Conservation (phyloP, 2,797 vertebrate species). For the Melanotaenia trifasciata region DNA sequence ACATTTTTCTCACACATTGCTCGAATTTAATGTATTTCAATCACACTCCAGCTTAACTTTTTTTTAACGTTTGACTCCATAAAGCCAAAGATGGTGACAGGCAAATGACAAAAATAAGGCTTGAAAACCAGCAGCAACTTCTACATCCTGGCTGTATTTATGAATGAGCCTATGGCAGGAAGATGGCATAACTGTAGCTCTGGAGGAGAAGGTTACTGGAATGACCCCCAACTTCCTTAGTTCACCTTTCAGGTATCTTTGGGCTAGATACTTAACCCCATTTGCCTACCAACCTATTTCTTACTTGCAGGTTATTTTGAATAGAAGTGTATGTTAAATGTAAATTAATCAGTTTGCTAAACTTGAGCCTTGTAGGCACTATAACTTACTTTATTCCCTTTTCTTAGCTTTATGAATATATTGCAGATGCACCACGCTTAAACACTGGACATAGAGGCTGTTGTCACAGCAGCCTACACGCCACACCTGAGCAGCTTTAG, state of each 20-base stretch:
- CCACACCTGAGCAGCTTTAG: slow-evolving; percentile 52
- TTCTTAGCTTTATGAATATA: neutral
- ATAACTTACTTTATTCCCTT: too few relatives aligned
- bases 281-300: too few relatives aligned
- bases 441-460: slow-evolving; percentile 25
- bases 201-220: neutral
- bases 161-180: neutral
- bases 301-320: neutral
- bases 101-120: too few relatives aligned
- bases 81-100: neutral
- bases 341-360: too few relatives aligned
- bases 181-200: neutral
- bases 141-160: too few relatives aligned
- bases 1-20: too few relatives aligned
- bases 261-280: too few relatives aligned
- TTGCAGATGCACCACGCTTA: slow-evolving; percentile 12
- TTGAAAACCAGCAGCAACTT: too few relatives aligned
- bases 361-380: too few relatives aligned
- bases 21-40: too few relatives aligned
- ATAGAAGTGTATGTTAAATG: neutral
- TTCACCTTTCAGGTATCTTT: neutral
- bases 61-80: neutral
- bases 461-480: slow-evolving; percentile 60
- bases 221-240: neutral
- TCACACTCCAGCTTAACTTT: too few relatives aligned